Base-by-base conservation (phyloP, 2,113 vertebrate genomes). In the Leuciscus idus region DNA sequence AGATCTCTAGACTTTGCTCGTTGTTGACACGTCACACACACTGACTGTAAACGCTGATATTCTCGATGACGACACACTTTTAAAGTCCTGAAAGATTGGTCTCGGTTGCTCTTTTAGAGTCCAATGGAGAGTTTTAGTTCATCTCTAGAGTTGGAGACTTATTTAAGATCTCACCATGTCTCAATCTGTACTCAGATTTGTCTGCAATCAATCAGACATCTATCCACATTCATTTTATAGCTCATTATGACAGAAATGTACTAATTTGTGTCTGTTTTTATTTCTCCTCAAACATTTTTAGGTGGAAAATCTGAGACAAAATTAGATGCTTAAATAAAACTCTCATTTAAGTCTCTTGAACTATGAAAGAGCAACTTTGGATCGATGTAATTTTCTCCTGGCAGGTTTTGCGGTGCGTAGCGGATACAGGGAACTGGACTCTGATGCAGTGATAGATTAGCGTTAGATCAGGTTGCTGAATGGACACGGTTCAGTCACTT, bases 11-110 rank as follows among this genome's bases (percentile, higher is more conserved):
- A 70, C 81, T 52, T 83, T 70, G 48, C 26, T 83, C 81, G 6
- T 68, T 30, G 80, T 86, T 84, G 74, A 39, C 33, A 43, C 73
- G 61, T 28, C 78, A 86, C 59, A 12, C 70, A 77, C 26, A 36
- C 43, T 26, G 43, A 50, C 73, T 26, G 43, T 15, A 66, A 28
- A 26, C 39, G 11, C 23, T n/a, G 36, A 74, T 48, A 74, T 48
- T 48, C 39, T 48, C 23, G 0, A 46, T 48, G 4, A 11, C 21
- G 30, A 70, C 21, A 46, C 36, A 12, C 39, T 74, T n/a, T 48
- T 48, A n/a, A 39, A 21, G 28, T 33, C 7, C 66, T 72, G 33
- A 5, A 39, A 50, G 73, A 75, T 28, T 39, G 9, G 23, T 26
- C 23, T 74, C 43, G 26, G 10, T 48, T 75, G 43, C n/a, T 50